Evolutionary conservation across 2,888 invertebrate genomes (phyloP), one percentile per base, ranked within the genome.

Genomic region (Prosopocoilus inquinatus): DNA sequence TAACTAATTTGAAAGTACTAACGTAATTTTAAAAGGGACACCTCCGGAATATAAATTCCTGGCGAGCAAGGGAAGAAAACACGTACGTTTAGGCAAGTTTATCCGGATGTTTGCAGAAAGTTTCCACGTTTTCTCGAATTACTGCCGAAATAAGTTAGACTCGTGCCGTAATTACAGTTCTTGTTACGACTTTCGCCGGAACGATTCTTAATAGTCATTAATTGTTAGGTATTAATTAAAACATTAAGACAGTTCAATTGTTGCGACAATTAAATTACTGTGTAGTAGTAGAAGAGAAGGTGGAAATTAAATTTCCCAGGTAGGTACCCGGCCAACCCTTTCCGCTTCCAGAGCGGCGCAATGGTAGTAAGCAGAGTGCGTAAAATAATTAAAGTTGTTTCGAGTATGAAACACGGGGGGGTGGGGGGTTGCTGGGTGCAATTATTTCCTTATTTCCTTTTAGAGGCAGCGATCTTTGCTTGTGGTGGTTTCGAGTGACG

Each of bases 91-190:
- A 60, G 59, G 64, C 64, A 62, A 68, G 69, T 70, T 70, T 70
- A 69, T 68, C 69, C 71, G 70, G 70, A 69, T 70, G 70, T 70
- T 71, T 69, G 70, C 62, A 57, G 69, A 71, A 72, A 72, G 68
- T 72, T 72, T 71, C 61, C 69, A 64, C 71, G 69, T 70, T 70
- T 69, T 66, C 68, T 54, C 64, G 65, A 71, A 69, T 71, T 71
- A 71, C 71, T 63, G 63, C 70, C 54, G 70, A 67, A 71, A 71
- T 71, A 72, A 71, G 68, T 71, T 68, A 65, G 69, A 67, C 64
- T 33, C 20, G 20, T 28, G 20, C 62, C 63, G 71, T 71, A 72
- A 72, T 72, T 72, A 70, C 71, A 65, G 58, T 67, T 66, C 70
- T 70, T 66, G 68, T 70, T 66, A 65, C 68, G 67, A 64, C 66